Evolutionary conservation across 2,113 vertebrate genomes (phyloP).

Genomic region (Cichladusa arquata): DNA sequence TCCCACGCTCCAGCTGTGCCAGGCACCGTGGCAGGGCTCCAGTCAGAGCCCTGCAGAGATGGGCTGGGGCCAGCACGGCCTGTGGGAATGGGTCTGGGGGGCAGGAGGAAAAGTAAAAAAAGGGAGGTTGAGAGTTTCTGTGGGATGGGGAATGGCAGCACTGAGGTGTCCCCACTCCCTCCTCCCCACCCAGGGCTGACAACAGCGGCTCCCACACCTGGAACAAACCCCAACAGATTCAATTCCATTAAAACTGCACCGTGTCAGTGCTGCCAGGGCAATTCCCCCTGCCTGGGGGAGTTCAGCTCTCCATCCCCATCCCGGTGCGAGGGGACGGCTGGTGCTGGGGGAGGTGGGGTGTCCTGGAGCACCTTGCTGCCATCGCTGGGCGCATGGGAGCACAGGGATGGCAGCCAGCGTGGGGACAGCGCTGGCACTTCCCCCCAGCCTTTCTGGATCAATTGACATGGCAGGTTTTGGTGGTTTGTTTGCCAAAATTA

Average conservation of each 20-base stretch:
- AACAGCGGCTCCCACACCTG: rapidly evolving
- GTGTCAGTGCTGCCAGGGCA: background rate
- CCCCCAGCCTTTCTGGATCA: background rate
- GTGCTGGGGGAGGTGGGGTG: background rate
- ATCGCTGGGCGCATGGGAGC: rapidly evolving
- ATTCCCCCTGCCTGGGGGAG: background rate
- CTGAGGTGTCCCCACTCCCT: background rate
- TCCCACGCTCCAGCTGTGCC: background rate
- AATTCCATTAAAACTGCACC: background rate
- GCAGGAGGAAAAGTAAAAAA: background rate
- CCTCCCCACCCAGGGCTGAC: background rate
- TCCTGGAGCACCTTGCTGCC: background rate
- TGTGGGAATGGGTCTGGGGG: background rate
- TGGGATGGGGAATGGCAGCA: rapidly evolving
- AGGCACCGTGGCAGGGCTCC: rapidly evolving
- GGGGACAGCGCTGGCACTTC: rapidly evolving
- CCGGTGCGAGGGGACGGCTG: background rate
- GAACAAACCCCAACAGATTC: background rate
- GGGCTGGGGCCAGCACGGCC: rapidly evolving
- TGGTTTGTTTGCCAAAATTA: background rate
- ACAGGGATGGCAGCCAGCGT: background rate
- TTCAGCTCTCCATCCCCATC: background rate
- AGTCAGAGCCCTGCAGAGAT: background rate
- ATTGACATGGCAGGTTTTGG: background rate
- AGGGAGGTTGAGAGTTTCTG: background rate